Evolutionary conservation across 92 coral and sea anemone species (phyloP), one percentile per base, ranked within the genome.

Genomic region (Porites rus): DNA sequence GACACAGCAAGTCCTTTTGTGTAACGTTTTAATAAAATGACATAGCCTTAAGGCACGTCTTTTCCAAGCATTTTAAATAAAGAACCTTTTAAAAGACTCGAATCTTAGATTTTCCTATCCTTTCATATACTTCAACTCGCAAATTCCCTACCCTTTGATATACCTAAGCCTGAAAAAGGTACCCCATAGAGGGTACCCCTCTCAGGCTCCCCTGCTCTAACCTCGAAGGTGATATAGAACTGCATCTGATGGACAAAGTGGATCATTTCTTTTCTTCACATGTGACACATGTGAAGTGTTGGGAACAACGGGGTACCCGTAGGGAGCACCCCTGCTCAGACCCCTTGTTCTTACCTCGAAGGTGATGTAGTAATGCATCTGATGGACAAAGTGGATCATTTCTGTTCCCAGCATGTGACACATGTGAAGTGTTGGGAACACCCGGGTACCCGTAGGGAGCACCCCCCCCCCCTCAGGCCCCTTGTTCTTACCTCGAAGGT

Each of bases 181-280:
- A 38, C 46, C 46, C 46, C 7, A 4, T 38, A 4, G 46, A 38
- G 46, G 5, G 46, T 3, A 38, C 46, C 7, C 46, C 46, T 1
- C 46, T 38, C 46, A 6, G 46, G 46, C 5, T 6, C 46, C 46
- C 46, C 4, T 38, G 6, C 28, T 6, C 79, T 61, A 80, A 28
- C 99, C 99, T 97, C 98, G 89, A 97, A 97, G 12, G 99, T 94
- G 87, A 97, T 93, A 84, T 97, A 97, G 80, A 93, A 97, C 93
- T 97, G 98, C 93, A 96, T 97, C 72, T 97, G 99, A 84, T 93
- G 96, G 60, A 97, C 89, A 74, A 97, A 97, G 83, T 97, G 99
- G 20, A 97, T 90, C 98, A 97, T 97, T 76, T 97, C 99, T 61
- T 96, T 91, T 67, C 95, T 95, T 10, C 95, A 84, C 92, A 91